phyloP scores from a whole-genome alignment of 92 coral and sea anemone species.

The Phenganax stokvisi region DNA sequence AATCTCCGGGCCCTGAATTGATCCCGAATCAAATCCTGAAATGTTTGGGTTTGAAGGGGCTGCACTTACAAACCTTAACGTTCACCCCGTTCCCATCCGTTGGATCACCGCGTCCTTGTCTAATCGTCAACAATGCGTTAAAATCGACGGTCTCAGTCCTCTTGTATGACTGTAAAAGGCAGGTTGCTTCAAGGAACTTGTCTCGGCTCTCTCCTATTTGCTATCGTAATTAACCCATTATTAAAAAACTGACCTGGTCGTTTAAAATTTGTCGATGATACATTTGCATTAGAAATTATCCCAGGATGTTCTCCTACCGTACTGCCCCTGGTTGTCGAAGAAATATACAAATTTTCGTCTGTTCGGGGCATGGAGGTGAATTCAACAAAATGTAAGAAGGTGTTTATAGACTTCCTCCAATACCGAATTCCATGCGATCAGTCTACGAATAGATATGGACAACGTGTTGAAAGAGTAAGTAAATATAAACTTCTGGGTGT shows the following conservation, averaged over 20 bases:
- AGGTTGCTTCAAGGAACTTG: constrained; percentile 16
- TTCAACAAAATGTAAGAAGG: constrained; percentile 39
- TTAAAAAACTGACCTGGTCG: too few species aligned
- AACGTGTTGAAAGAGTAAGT: constrained; percentile 34
- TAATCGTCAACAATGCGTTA: too few species aligned
- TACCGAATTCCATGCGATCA: constrained; percentile 27
- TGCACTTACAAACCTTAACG: constrained; percentile 20
- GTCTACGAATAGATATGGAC: constrained; percentile 10
- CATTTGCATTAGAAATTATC: too few species aligned
- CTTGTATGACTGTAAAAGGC: too few species aligned
- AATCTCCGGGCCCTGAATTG: too few species aligned
- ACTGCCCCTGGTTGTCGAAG: constrained; percentile 36
- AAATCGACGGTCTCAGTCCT: too few species aligned
- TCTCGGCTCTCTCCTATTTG: constrained; percentile 45
- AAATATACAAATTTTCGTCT: constrained; percentile 25
- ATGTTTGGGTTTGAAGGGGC: too few species aligned
- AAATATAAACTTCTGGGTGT: constrained; percentile 35
- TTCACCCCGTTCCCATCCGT: too few species aligned
- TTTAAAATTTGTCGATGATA: too few species aligned
- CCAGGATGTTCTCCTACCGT: constrained; percentile 2
- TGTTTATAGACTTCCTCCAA: constrained; percentile 27
- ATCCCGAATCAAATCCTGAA: too few species aligned
- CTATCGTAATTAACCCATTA: constrained; percentile 43
- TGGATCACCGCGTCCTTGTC: too few species aligned
- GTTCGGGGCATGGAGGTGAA: constrained; percentile 40